Evolutionary conservation across 2,113 vertebrate genomes (phyloP).

Genomic region (Ammodytes marinus): DNA sequence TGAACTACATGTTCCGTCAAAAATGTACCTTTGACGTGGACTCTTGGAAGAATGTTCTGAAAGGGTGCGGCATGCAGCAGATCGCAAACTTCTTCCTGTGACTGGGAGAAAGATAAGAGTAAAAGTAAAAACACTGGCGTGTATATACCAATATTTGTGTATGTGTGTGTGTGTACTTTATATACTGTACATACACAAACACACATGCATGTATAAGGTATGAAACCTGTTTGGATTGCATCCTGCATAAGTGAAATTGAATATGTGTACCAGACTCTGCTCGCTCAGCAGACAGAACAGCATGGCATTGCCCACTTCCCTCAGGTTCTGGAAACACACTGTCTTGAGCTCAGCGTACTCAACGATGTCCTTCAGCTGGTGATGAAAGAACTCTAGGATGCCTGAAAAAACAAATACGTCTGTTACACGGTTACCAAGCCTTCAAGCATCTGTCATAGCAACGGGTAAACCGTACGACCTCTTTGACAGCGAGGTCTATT

Average conservation of each 20-base stretch:
- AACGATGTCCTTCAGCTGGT: conserved; percentile 99
- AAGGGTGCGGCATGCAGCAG: conserved; percentile 98
- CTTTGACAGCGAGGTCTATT: no score
- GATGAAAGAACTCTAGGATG: conserved; percentile 99
- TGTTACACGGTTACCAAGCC: no score
- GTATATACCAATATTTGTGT: no score
- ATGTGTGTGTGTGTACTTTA: no score
- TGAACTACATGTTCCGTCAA: conserved; percentile 47
- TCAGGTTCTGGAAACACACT: conserved; percentile 97
- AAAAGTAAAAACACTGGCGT: conserved; percentile 36
- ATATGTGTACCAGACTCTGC: conserved; percentile 90
- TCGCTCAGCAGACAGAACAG: conserved; percentile 99
- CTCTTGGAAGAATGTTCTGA: conserved; percentile 98
- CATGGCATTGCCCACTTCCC: conserved; percentile 97
- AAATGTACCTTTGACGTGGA: conserved; percentile 97
- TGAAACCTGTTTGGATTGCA: not conserved
- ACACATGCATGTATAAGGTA: no score
- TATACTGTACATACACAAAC: no score
- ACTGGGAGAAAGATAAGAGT: conserved; percentile 82
- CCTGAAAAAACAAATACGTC: conserved; percentile 78
- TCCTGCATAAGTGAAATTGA: not conserved
- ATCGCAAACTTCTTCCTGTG: conserved; percentile 99
- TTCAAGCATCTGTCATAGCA: not conserved
- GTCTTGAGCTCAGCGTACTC: conserved; percentile 99
- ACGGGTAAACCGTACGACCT: no score